phyloP scores from a whole-genome alignment of 2,113 vertebrate species.

The Chaetodon auriga region DNA sequence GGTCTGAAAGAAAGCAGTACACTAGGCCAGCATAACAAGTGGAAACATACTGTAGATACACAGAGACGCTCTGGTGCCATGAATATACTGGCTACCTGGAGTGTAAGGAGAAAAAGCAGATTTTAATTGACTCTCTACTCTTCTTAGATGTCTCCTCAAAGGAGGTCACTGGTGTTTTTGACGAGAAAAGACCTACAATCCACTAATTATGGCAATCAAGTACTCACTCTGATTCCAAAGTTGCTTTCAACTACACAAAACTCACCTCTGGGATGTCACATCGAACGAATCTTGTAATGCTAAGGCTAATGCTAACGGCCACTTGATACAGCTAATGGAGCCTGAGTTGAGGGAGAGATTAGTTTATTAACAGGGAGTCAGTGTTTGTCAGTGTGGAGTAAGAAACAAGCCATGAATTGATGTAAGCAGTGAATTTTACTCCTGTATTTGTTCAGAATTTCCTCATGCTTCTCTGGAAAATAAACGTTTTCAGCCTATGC shows the following conservation, averaged over 20 bases:
- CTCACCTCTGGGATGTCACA: neutral
- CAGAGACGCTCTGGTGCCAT: constrained; percentile 52
- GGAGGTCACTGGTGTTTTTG: neutral
- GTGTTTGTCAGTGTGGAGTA: neutral
- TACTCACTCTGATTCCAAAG: too few species aligned
- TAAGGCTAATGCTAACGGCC: neutral
- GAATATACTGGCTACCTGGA: constrained; percentile 67
- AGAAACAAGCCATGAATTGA: neutral
- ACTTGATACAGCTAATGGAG: neutral
- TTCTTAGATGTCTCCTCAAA: neutral
- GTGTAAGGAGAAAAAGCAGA: neutral
- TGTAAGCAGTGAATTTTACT: neutral
- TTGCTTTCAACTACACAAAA: neutral
- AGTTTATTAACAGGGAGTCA: neutral
- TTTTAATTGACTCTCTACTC: neutral
- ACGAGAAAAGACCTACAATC: neutral
- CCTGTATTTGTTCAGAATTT: neutral
- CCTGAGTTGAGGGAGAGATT: neutral
- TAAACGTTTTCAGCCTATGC: neutral
- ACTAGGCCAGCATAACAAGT: constrained; percentile 31
- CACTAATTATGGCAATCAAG: neutral
- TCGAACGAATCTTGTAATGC: neutral
- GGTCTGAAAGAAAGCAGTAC: constrained; percentile 28
- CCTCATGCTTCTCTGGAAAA: neutral
- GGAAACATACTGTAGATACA: constrained; percentile 73